Base-by-base conservation (phyloP, 2,888 invertebrate genomes). In the Venustoraphidia nigricollis region DNA sequence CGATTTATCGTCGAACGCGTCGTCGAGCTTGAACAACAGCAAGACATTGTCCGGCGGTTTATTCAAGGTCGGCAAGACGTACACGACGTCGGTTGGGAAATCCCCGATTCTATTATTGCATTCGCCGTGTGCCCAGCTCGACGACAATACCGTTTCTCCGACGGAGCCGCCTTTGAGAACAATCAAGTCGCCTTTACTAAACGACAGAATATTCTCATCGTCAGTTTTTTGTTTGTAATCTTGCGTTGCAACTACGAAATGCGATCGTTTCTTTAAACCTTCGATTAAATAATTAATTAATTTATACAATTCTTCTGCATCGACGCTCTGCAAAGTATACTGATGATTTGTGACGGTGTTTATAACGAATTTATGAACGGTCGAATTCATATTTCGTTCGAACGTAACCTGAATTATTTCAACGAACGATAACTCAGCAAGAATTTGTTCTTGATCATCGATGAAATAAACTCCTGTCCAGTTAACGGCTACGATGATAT, bases 401-500 rank as follows among this genome's bases (percentile, higher is more conserved):
- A 75, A 79, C 36, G 75, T 73, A 45, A 92, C 83, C 47, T 82
- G 81, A 0, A 83, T 79, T 14, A 95, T 80, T 71, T 95, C 94
- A 6, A 88, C 79, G 67, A 85, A 96, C 8, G 84, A 80, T 56
- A 85, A 70, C 70, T 95, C 93, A 38, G 92, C 70, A 41, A 95
- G 72, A 53, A 95, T 87, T 63, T 88, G 86, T 65, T 95, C 94
- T 57, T 86, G 79, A 64, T 93, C 89, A 66, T 94, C 93, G 0
- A 93, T 86, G 48, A 95, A 83, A 60, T 87, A 93, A 46, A 95
- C 79, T 2, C 95, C 95, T 1, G 87, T 88, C 80, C 92, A 92
- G 66, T 96, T 96, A 4, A 96, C 81, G 3, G 94, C 95, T 53
- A 96, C 82, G 47, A 96, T 89, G 14, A 93, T 77, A 56, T 90